phyloP scores from a whole-genome alignment of 2,797 vertebrate species.

The Neosilurus mollespiculum region DNA sequence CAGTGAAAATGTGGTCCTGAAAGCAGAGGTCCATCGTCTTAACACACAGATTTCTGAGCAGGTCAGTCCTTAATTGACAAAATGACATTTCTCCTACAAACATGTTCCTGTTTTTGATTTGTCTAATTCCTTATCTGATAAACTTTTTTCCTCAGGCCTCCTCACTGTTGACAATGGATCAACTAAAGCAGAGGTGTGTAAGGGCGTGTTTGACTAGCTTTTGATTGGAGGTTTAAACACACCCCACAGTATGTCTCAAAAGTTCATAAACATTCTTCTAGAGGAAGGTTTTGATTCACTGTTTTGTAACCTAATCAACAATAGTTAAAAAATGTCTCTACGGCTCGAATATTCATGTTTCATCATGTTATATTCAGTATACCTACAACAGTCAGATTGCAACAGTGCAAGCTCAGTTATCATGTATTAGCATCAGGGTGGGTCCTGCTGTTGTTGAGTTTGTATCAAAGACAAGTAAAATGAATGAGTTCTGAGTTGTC shows the following conservation, averaged over 20 bases:
- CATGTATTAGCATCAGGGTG: conserved; percentile 9
- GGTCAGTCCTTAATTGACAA: conserved; percentile 68
- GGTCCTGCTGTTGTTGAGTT: neutral
- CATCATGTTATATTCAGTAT: neutral
- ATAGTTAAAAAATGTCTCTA: neutral
- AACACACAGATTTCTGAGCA: conserved; percentile 88
- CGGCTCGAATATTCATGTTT: neutral
- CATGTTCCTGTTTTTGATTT: neutral
- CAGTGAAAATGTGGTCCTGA: conserved; percentile 88
- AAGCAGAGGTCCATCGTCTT: conserved; percentile 87
- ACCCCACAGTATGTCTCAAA: conserved; percentile 13
- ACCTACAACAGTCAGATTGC: neutral
- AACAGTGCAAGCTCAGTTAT: neutral
- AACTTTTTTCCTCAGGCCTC: conserved; percentile 58
- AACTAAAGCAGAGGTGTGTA: conserved; percentile 89
- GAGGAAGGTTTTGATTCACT: neutral
- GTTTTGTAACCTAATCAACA: conserved; percentile 8
- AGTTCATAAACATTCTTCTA: neutral
- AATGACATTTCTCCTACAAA: neutral
- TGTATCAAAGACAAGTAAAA: neutral
- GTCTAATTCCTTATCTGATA: neutral
- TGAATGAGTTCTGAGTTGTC: neutral
- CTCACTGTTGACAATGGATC: conserved; percentile 80
- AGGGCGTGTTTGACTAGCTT: neutral
- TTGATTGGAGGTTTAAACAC: neutral